Evolutionary conservation across 2,888 invertebrate species (phyloP).

Genomic region (Meandrusa payeni): DNA sequence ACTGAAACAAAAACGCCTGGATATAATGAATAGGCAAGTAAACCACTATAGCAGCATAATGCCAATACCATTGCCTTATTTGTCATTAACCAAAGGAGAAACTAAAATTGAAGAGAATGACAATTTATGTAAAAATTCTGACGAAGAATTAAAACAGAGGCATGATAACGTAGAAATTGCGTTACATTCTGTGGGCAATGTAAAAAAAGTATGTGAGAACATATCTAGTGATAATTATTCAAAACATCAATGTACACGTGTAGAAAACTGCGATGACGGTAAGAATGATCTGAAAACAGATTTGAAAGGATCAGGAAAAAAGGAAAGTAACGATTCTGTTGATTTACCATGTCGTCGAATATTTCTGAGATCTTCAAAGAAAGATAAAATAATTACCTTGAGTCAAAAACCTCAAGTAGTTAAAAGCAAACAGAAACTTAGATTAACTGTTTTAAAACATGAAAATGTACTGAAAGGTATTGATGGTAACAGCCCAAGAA

Average conservation of each 20-base stretch:
- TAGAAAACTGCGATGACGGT: not conserved
- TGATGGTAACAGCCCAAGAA: no score
- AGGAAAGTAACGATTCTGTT: conserved; percentile 40
- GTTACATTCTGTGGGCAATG: not conserved
- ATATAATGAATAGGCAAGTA: conserved; percentile 53
- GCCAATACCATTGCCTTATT: conserved; percentile 53
- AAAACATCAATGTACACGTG: not conserved
- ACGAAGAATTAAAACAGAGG: conserved; percentile 5
- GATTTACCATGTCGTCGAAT: conserved; percentile 37
- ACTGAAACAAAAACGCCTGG: conserved; percentile 50
- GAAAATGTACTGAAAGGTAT: not conserved
- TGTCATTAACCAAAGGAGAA: conserved; percentile 31
- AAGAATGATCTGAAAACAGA: not conserved
- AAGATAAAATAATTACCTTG: conserved; percentile 17
- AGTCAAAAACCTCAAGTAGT: conserved; percentile 22
- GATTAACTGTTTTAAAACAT: not conserved
- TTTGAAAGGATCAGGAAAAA: conserved; percentile 9
- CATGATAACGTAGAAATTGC: not conserved
- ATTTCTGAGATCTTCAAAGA: conserved; percentile 48
- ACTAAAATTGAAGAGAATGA: not conserved
- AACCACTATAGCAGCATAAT: conserved; percentile 37
- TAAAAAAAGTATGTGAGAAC: not conserved
- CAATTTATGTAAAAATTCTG: not conserved
- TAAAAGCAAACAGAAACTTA: conserved; percentile 30
- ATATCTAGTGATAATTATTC: conserved; percentile 26